Evolutionary conservation across 2,888 invertebrate species (phyloP).

Genomic region (Agrotis puta): DNA sequence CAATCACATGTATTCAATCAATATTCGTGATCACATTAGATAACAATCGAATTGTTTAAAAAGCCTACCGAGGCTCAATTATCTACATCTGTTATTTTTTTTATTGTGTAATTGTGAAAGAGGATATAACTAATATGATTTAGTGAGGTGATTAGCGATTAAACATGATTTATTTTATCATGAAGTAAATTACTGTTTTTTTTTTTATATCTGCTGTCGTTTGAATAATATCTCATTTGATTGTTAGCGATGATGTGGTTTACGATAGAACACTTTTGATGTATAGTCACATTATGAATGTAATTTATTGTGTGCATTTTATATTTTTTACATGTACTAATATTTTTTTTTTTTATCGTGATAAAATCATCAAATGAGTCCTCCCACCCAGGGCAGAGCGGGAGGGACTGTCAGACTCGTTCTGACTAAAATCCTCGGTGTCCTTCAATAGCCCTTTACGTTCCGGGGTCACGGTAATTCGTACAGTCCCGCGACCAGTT

Average conservation of each 20-base stretch:
- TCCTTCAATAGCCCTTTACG: too few relatives aligned
- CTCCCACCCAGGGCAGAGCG: too few relatives aligned
- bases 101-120: slow-evolving; percentile 47
- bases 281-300: too few relatives aligned
- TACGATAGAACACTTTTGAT: too few relatives aligned
- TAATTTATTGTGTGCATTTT: too few relatives aligned
- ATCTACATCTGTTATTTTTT: slow-evolving; percentile 33
- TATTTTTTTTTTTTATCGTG: too few relatives aligned
- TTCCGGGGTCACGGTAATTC: too few relatives aligned
- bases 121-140: slow-evolving; percentile 10
- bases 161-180: background rate
- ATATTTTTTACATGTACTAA: too few relatives aligned
- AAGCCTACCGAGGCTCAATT: slow-evolving; percentile 35
- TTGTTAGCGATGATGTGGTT: background rate
- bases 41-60: slow-evolving; percentile 43
- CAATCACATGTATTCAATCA: slow-evolving; percentile 61
- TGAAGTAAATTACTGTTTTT: background rate
- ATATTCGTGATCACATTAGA: slow-evolving; percentile 56
- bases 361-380: too few relatives aligned
- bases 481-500: too few relatives aligned
- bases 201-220: background rate
- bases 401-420: too few relatives aligned
- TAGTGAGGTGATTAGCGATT: slow-evolving; percentile 19
- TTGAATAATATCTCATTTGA: background rate
- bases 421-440: too few relatives aligned